Evolutionary conservation across 1,140 invertebrate genomes (phyloP), one percentile per base, ranked within the genome.

Genomic region (Telenomus remus): DNA sequence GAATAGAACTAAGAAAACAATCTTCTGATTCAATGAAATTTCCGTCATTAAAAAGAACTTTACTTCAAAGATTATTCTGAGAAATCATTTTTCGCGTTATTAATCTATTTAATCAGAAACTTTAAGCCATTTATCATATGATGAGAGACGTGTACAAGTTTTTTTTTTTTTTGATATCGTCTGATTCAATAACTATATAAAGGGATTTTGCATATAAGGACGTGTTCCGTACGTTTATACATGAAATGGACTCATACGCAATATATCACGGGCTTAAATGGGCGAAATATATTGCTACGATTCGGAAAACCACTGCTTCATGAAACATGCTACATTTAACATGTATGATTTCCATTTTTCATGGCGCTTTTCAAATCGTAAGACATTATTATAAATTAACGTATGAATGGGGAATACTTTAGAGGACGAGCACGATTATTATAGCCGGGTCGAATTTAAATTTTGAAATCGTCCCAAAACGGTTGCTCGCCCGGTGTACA

Each of bases 291-390:
- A 78, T 74, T 70, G 65, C 76, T 65, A 73, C 70, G 74, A 74
- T 74, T 78, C 65, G 60, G 60, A 65, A 72, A 74, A 78, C 70
- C 55, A 70, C 70, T 70, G 55, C 65, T 57, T 57, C 76, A 54
- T 78, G 70, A 78, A 65, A 78, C 69, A 76, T 76, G 74, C 66
- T 76, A 71, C 74, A 76, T 76, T 71, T 70, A 70, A 76, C 73
- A 55, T 66, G 61, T 66, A 70, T 70, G 55, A 70, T 76, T 78
- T 78, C 42, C 76, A 78, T 78, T 78, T 74, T 78, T 78, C 65
- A 70, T 71, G 44, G 56, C 56, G 33, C 5, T 60, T 57, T 76
- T 76, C 60, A 69, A 76, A 64, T 65, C 65, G 14, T 53, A 63
- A 63, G 56, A 75, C 54, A 69, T 59, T 75, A 64, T 75, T 75